Evolutionary conservation across 2,113 vertebrate genomes (phyloP), one percentile per base, ranked within the genome.

Genomic region (Myrmecophaga tridactyla): DNA sequence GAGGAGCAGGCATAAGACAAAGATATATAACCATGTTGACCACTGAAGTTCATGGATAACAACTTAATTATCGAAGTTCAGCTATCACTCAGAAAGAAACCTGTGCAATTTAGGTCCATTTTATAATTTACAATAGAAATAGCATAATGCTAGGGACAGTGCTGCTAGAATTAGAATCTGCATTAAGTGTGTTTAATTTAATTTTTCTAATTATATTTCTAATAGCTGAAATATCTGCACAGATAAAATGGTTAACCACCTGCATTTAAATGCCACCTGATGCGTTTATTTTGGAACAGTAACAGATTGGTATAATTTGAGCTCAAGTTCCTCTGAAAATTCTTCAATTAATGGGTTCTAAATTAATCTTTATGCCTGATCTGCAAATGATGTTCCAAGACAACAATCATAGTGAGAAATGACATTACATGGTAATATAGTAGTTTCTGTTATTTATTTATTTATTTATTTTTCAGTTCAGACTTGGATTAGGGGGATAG

Each of bases 161-260:
- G 96, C 93, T 48, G 92, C 95, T 95, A 7, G 97, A 98, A 98
- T 97, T 97, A 97, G 95, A 98, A 96, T 93, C 97, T 75, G 96
- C 96, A 95, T 97, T 97, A 98, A 98, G 97, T 97, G 96, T 97
- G 94, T 98, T 98, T 98, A 98, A 98, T 98, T 98, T 98, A 97
- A 98, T 98, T 98, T 98, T 98, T 98, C 97, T 98, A 98, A 98
- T 99, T 98, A 98, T 98, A 98, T 98, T 98, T 98, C 97, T 98
- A 98, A 98, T 98, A 98, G 97, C 97, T 98, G 98, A 98, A 98
- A 98, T 98, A 96, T 97, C 97, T 98, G 95, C 85, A 10, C 97
- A 98, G 98, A 98, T 98, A 98, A 98, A 98, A 98, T n/a, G 58
- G 98, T 98, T 98, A 98, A 98, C 97, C 97, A 98, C 97, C 97